A percentile compares a stretch with the other conserved stretches of the same genome.
Evolutionary conservation across 2,888 invertebrate species (phyloP).

Genomic region (Julus scanicus): DNA sequence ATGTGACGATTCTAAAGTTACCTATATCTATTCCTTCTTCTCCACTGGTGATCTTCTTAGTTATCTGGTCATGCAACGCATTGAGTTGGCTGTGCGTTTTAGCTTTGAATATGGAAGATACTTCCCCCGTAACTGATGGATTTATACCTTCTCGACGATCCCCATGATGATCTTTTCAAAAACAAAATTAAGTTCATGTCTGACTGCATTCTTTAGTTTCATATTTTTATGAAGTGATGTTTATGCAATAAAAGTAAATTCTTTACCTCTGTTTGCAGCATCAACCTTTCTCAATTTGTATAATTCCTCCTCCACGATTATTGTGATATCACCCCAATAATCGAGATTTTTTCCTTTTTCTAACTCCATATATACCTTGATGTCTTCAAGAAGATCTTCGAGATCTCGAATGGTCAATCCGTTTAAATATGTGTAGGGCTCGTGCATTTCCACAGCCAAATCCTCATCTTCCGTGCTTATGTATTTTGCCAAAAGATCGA

Average conservation of each 20-base stretch:
- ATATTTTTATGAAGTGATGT: slow-evolving; percentile 40
- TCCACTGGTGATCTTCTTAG: slow-evolving; percentile 83
- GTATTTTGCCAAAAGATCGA: slow-evolving; percentile 96
- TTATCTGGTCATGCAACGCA: slow-evolving; percentile 85
- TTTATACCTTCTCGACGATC: slow-evolving; percentile 83
- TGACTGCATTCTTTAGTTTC: too few relatives aligned
- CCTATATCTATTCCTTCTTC: slow-evolving; percentile 92
- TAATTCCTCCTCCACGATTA: slow-evolving; percentile 93
- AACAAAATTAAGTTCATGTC: neutral
- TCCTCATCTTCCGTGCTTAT: slow-evolving; percentile 89
- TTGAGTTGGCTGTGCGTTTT: slow-evolving; percentile 89
- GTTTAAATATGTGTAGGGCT: slow-evolving; percentile 94
- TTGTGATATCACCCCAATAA: slow-evolving; percentile 97
- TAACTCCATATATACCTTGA: slow-evolving; percentile 91
- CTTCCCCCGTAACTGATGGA: slow-evolving; percentile 89
- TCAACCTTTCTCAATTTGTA: slow-evolving; percentile 84
- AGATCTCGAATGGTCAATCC: slow-evolving; percentile 89
- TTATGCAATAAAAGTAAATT: slow-evolving; percentile 14
- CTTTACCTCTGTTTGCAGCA: slow-evolving; percentile 61
- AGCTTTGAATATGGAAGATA: slow-evolving; percentile 89
- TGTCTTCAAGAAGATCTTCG: slow-evolving; percentile 96
- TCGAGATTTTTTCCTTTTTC: slow-evolving; percentile 88
- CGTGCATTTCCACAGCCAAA: slow-evolving; percentile 96
- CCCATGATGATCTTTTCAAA: slow-evolving; percentile 62
- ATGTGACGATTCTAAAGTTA: slow-evolving; percentile 58